Base-by-base conservation (phyloP, 1,140 invertebrate genomes). In the Drosophila ohnishii region DNA sequence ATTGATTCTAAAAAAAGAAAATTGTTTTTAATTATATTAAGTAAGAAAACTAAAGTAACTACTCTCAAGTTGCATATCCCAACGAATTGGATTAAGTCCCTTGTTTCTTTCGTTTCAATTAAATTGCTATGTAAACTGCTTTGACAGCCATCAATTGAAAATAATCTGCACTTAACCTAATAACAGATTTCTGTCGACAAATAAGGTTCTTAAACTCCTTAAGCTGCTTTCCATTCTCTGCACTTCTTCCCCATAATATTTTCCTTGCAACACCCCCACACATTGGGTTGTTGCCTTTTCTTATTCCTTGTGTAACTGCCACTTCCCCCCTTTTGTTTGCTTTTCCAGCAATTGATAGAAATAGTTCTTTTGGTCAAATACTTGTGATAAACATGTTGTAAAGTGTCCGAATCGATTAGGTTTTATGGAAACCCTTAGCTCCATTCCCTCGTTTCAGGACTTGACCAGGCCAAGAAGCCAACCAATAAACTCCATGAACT, bases 401-500 rank as follows among this genome's bases (percentile, higher is more conserved):
- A 71, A 71, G 65, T 71, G 67, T 59, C 65, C 65, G 53, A 71
- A 59, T 71, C 67, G 67, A 71, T 71, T 71, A 71, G 35, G 42
- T 34, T 34, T n/a, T 28, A 28, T 16, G 28, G 6, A 42, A 53
- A 32, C 37, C n/a, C 34, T 2, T 16, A 19, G 2, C 32, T 28
- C 57, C 13, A 16, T 16, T n/a, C 32, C 44, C 60, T 30, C 30
- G 30, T 34, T 13, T 7, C 50, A 5, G 1, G 32, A 22, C 16
- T 37, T 32, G 45, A 13, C 37, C 65, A 55, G 13, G 11, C 14
- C 44, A 48, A 13, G 51, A 45, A 75, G 80, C 66, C 61, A 76
- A 66, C 66, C 78, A 75, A 80, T 80, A 80, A 75, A 75, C 64
- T 77, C 50, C 19, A 22, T 30, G 35, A 60, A 50, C 65, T 80